Conservation (phyloP, 2,888 invertebrate species). For the Crossocerus cetratus region DNA sequence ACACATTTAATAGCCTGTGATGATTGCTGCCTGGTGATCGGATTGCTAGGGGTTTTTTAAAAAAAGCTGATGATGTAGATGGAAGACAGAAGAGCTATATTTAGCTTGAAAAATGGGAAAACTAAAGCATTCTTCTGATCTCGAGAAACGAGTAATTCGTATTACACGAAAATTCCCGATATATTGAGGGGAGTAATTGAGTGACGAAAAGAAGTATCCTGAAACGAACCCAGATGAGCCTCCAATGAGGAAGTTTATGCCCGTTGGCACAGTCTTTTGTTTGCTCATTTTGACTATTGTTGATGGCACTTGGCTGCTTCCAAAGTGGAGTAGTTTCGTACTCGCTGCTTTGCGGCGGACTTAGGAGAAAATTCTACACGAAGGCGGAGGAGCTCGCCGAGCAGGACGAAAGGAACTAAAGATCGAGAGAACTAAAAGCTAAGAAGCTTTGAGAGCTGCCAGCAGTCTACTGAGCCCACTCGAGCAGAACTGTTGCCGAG, state of each 20-base stretch:
- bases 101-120: slow-evolving; percentile 12
- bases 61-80: background rate
- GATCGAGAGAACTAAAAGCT: no score
- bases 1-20: slow-evolving; percentile 91
- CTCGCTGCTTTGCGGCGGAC: no score
- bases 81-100: slow-evolving; percentile 14
- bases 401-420: no score
- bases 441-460: no score
- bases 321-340: no score
- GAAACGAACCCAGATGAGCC: slow-evolving; percentile 72
- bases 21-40: slow-evolving; percentile 74
- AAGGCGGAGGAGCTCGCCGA: no score
- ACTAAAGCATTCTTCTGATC: background rate
- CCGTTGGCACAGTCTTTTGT: slow-evolving; percentile 70
- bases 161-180: slow-evolving; percentile 1
- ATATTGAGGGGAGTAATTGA: background rate
- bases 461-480: no score
- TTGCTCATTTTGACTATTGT: slow-evolving; percentile 60
- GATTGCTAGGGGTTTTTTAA: background rate
- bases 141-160: background rate
- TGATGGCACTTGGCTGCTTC: slow-evolving; percentile 19
- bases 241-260: slow-evolving; percentile 71
- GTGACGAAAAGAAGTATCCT: slow-evolving; percentile 2
- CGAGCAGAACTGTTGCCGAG: no score
- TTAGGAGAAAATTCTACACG: no score